Evolutionary conservation across 2,113 vertebrate genomes (phyloP).

Genomic region (Acanthochromis polyacanthus): DNA sequence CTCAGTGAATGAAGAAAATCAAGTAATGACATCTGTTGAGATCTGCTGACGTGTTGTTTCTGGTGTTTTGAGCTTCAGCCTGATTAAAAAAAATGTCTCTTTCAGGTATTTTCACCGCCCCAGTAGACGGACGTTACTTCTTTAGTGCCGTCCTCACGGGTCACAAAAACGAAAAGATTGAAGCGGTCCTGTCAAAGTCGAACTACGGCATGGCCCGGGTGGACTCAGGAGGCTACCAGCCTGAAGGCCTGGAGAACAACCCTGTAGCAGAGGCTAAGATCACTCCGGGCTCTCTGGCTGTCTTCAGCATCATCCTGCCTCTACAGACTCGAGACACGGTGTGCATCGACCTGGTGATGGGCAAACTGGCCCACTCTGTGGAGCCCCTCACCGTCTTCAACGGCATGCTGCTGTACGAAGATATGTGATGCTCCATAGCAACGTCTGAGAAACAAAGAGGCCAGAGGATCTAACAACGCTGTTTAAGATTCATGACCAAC

Average conservation of each 20-base stretch:
- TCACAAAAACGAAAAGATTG: conserved; percentile 91
- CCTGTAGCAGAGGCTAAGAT: conserved; percentile 88
- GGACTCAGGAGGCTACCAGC: conserved; percentile 93
- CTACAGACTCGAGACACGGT: conserved; percentile 89
- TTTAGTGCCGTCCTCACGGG: conserved; percentile 93
- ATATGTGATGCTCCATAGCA: conserved; percentile 53
- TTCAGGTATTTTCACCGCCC: conserved; percentile 91
- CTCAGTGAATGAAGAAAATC: too few relatives aligned
- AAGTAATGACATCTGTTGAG: too few relatives aligned
- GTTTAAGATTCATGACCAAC: conserved; percentile 10
- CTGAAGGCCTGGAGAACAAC: conserved; percentile 94
- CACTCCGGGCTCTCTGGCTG: conserved; percentile 87
- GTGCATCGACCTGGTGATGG: conserved; percentile 94
- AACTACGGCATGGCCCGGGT: conserved; percentile 92
- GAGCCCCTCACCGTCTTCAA: conserved; percentile 95
- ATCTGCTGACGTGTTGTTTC: too few relatives aligned
- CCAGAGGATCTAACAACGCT: conserved; percentile 26
- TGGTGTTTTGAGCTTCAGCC: too few relatives aligned
- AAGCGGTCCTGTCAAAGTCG: conserved; percentile 94
- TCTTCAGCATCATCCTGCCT: conserved; percentile 93
- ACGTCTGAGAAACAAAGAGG: conserved; percentile 18
- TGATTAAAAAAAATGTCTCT: conserved; percentile 2
- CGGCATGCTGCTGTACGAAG: conserved; percentile 89
- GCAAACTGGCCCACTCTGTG: conserved; percentile 91
- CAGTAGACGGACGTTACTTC: conserved; percentile 90